Evolutionary conservation across 2,113 vertebrate genomes (phyloP), one percentile per base, ranked within the genome.

Genomic region (Leptobrachium ailaonicum): DNA sequence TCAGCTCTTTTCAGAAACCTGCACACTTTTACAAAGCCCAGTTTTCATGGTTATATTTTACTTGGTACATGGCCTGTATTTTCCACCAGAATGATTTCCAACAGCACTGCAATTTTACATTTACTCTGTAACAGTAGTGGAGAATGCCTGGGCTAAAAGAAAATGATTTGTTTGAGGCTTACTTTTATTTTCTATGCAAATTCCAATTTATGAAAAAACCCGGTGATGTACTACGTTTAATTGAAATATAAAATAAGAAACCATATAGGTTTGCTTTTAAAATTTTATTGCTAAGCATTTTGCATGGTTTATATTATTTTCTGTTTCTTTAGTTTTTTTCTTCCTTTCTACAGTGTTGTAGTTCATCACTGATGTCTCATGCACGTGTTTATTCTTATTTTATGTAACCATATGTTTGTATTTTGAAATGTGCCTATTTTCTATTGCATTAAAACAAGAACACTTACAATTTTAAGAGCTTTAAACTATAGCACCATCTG

Each of bases 11-110:
- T 64, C 62, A 14, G 7, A 32, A 20, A 64, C 62, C 32, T 64
- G 62, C 14, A 41, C 40, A 67, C 62, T 67, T 41, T 41, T 67
- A 67, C 20, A 67, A 67, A 41, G 64, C 40, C 41, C 41, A 42
- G 41, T 67, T 41, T 67, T 67, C 40, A 67, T 67, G 41, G 40
- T 10, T 42, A 41, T 67, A 40, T 67, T 67, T 67, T 42, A 67
- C 64, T 67, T 67, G 64, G 64, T 67, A 41, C 64, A 41, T 41
- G 10, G 40, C 10, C 40, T 10, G 40, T 67, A 67, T 12, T 41
- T 67, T 67, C 64, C 20, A 20, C 64, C 64, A 67, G 41, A 67
- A 41, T 67, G 64, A 42, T 67, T 67, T 67, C 64, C 64, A 67
- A 67, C 40, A 42, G 40, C 40, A 67, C 41, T 41, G 64, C 64